Evolutionary conservation across 2,888 invertebrate genomes (phyloP).

Genomic region (Disparrhopalites patrizii): DNA sequence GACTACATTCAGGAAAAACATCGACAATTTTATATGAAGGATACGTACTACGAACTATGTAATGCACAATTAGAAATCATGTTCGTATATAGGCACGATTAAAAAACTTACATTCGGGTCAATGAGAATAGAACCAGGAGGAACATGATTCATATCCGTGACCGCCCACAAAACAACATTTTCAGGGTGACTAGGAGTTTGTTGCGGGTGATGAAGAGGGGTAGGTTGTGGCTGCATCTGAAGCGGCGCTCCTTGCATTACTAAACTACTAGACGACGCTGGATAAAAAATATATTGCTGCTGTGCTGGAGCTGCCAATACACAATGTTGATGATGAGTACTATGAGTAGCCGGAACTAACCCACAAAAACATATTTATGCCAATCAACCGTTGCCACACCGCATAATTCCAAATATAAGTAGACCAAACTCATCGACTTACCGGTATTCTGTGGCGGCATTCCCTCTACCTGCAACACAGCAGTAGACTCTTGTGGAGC

Average conservation of each 20-base stretch:
- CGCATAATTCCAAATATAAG: neutral
- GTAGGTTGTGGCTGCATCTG: conserved; percentile 21
- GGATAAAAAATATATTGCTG: conserved; percentile 30
- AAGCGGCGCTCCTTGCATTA: conserved; percentile 29
- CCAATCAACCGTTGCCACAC: too few species aligned
- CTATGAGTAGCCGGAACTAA: conserved; percentile 8
- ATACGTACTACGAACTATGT: too few species aligned
- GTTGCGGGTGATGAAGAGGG: conserved; percentile 12
- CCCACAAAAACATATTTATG: too few species aligned
- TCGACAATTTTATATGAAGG: neutral
- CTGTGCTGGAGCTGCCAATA: conserved; percentile 18
- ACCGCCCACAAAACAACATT: conserved; percentile 76
- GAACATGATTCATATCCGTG: conserved; percentile 77
- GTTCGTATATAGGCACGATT: too few species aligned
- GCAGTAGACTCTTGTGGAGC: conserved; percentile 13
- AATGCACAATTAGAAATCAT: too few species aligned
- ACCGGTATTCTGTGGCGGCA: conserved; percentile 45
- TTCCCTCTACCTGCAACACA: conserved; percentile 18
- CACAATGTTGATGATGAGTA: conserved; percentile 21
- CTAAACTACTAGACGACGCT: conserved; percentile 12
- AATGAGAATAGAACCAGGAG: conserved; percentile 81
- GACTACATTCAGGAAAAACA: conserved; percentile 55
- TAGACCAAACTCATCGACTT: neutral
- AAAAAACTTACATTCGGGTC: conserved; percentile 64
- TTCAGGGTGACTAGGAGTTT: conserved; percentile 37